A percentile compares a stretch with the other conserved stretches of the same genome.
phyloP scores from a whole-genome alignment of 2,888 invertebrate genomes.

The Chirona hameri region DNA sequence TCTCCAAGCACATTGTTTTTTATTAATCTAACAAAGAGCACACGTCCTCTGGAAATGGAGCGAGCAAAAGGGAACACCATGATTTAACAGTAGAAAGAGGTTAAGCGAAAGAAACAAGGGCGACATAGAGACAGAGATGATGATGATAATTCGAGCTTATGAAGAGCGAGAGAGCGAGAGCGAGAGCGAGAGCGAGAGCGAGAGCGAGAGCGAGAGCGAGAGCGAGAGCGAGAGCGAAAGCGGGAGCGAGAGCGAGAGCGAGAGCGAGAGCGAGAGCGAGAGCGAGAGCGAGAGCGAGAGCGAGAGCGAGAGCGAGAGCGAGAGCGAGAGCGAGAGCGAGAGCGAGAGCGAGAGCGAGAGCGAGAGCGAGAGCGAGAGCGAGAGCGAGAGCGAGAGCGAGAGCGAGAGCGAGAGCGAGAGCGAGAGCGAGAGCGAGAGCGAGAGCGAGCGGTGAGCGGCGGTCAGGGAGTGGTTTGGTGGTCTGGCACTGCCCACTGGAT shows the following conservation, averaged over 20 bases:
- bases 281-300: neutral
- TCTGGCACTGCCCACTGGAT: too few relatives aligned
- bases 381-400: neutral
- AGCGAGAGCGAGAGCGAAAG: neutral
- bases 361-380: neutral
- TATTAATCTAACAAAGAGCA: too few relatives aligned
- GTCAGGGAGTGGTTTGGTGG: neutral
- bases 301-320: neutral
- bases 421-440: conserved; percentile 28
- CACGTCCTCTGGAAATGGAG: too few relatives aligned
- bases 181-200: neutral
- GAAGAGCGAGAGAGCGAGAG: too few relatives aligned
- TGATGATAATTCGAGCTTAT: too few relatives aligned
- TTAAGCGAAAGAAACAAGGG: neutral
- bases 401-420: neutral
- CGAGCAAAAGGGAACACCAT: too few relatives aligned
- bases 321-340: neutral
- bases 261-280: neutral
- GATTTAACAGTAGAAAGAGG: neutral
- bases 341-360: neutral
- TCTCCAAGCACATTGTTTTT: too few relatives aligned
- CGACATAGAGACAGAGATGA: conserved; percentile 3
- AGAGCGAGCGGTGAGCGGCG: neutral
- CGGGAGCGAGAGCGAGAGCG: neutral
- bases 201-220: conserved; percentile 22